Evolutionary conservation across 2,888 invertebrate species (phyloP).

Genomic region (Netelia inedita): DNA sequence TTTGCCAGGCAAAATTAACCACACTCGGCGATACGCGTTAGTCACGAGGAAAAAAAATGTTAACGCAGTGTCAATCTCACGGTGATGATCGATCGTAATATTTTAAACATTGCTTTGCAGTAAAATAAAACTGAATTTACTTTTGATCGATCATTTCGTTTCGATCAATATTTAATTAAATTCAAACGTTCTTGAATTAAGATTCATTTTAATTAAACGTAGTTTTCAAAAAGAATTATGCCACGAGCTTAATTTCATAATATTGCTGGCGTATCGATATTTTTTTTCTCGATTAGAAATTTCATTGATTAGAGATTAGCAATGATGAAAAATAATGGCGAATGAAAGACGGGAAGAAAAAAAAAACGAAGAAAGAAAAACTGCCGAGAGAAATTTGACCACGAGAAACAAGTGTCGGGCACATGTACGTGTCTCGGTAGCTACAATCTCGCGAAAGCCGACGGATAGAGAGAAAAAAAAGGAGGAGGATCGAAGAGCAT

Average conservation of each 20-base stretch:
- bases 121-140: not conserved
- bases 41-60: slow-evolving; percentile 26
- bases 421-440: slow-evolving; percentile 27
- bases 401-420: slow-evolving; percentile 16
- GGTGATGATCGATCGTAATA: not conserved
- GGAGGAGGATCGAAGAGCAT: slow-evolving; percentile 44
- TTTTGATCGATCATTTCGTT: not conserved
- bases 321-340: not conserved
- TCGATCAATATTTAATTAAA: not conserved
- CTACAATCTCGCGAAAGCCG: slow-evolving; percentile 41
- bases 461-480: slow-evolving; percentile 19
- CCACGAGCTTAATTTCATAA: not conserved
- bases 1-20: slow-evolving; percentile 70
- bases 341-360: not conserved
- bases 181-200: too few species aligned
- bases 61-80: slow-evolving; percentile 27
- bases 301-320: too few species aligned
- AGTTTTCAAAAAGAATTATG: too few species aligned
- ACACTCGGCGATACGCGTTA: slow-evolving; percentile 64
- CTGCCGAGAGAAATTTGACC: not conserved
- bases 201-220: too few species aligned
- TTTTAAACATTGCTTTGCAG: not conserved
- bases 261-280: not conserved
- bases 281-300: too few species aligned
- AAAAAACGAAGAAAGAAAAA: not conserved